These are phyloP conservation scores for Cyclina sinensis DNA, from an alignment of 1,140 invertebrate species.

Conservation along the genomic window DNA sequence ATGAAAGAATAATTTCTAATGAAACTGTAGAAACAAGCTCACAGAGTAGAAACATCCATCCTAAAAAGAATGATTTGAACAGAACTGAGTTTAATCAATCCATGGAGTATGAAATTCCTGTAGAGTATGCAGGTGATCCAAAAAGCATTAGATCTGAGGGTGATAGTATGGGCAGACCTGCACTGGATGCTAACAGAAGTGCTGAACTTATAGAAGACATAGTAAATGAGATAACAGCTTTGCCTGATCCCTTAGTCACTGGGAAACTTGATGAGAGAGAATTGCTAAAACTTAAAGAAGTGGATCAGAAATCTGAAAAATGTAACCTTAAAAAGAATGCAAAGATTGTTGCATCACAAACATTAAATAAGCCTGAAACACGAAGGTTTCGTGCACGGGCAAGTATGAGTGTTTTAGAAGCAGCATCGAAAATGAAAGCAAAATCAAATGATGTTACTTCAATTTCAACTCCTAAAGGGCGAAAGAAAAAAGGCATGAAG, in stretches of 20 bases:
- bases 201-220: constrained; percentile 14
- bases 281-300: constrained; percentile 40
- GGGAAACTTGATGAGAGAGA: constrained; percentile 63
- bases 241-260: constrained; percentile 53
- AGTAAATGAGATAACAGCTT: neutral
- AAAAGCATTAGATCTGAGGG: neutral
- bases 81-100: neutral
- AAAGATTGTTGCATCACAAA: neutral
- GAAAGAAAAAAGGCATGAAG: neutral
- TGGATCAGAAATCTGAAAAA: neutral
- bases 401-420: constrained; percentile 49
- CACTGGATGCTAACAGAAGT: too few relatives aligned
- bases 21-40: neutral
- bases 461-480: neutral
- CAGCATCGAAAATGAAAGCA: constrained; percentile 36
- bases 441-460: constrained; percentile 42
- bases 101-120: neutral
- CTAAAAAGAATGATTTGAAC: constrained; percentile 10
- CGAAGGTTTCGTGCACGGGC: constrained; percentile 30
- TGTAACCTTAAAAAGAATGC: neutral
- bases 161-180: neutral
- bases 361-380: neutral
- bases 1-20: neutral
- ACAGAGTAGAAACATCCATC: neutral
- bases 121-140: neutral